Conservation (phyloP, 2,888 invertebrate genomes). For the Epinotia brunnichana region DNA sequence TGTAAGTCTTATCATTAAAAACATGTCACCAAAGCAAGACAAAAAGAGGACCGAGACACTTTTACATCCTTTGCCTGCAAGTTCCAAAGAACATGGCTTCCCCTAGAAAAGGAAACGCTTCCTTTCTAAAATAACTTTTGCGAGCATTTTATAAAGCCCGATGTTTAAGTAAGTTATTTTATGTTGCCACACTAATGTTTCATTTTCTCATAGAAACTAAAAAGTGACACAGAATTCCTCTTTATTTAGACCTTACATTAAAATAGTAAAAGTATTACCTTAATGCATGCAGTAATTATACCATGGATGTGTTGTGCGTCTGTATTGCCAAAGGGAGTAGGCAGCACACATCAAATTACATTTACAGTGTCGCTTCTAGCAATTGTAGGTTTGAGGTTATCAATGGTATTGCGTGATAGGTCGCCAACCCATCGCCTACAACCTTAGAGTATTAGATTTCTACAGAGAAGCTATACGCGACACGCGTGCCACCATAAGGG, state of each 20-base stretch:
- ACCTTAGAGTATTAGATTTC: too few species aligned
- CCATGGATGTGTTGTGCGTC: not conserved
- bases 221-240: constrained; percentile 1
- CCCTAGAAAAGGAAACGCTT: constrained; percentile 50
- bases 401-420: too few species aligned
- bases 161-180: constrained; percentile 49
- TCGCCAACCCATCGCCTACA: too few species aligned
- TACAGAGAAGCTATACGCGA: too few species aligned
- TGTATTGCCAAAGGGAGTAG: too few species aligned
- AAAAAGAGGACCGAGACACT: constrained; percentile 28
- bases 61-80: constrained; percentile 40
- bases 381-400: too few species aligned
- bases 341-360: too few species aligned
- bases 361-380: too few species aligned
- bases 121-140: constrained; percentile 53
- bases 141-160: constrained; percentile 47
- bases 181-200: constrained; percentile 41
- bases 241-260: constrained; percentile 1
- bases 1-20: constrained; percentile 26
- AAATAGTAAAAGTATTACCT: too few species aligned
- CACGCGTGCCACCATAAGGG: too few species aligned
- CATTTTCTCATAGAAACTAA: constrained; percentile 16
- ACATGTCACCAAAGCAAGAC: constrained; percentile 23
- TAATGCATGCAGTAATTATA: not conserved
- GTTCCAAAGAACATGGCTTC: constrained; percentile 48